Base-by-base conservation (phyloP, 2,797 vertebrate species). In the Momotus momota region DNA sequence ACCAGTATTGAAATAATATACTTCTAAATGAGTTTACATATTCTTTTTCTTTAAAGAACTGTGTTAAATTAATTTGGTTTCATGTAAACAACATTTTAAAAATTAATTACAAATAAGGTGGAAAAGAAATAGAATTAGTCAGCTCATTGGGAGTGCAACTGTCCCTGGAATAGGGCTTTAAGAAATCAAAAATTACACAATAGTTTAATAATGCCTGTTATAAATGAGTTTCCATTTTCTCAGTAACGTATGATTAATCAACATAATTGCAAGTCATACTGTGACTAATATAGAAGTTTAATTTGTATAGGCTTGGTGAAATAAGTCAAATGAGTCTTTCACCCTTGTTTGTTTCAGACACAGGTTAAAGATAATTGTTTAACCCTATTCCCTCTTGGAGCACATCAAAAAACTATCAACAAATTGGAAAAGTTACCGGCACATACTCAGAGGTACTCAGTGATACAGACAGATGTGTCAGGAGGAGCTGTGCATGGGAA, bases 221-320 rank as follows among this genome's bases (percentile, higher is more conserved):
- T 82, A 93, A 96, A 90, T 72, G 64, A 87, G 86, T 90, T 96
- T 94, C 88, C 92, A 95, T 95, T 93, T 95, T 92, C 90, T 94
- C 86, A 77, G 93, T 81, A 96, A 92, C 90, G 69, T 94, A 92
- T 94, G 93, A 96, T 97, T 94, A 96, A 96, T 94, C 94, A 96
- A 88, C 91, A 90, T 96, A 97, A 97, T 97, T 96, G 90, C 92
- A 94, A 95, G 91, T 73, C 33, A 3, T 77, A 40, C 90, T 69
- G 65, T 97, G 96, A 96, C 91, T 95, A 95, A 97, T 90, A 67
- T 14, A 82, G 64, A 90, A 69, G 69, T 93, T 94, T 94, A 94
- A 95, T 96, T 94, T 96, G 73, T 87, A 91, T 14, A 85, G 81
- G 94, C 88, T 96, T 86, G 82, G 73, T 94, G 88, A 89, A 96